Evolutionary conservation across 2,113 vertebrate species (phyloP).

Genomic region (Pedionomus torquatus): DNA sequence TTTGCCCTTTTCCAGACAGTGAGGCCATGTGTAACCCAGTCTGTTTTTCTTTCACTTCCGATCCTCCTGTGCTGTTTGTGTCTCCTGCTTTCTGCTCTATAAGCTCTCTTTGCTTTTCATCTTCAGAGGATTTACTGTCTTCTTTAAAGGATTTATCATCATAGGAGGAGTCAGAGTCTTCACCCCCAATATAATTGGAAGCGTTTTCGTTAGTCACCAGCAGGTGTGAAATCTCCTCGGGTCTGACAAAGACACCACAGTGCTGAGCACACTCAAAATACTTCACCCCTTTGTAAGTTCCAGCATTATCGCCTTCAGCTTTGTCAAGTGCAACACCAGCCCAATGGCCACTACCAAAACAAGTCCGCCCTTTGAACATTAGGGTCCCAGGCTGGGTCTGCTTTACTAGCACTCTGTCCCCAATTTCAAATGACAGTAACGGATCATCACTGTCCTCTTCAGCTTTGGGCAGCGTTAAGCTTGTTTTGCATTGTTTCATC

Average conservation of each 20-base stretch:
- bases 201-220: neutral
- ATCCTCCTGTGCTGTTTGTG: neutral
- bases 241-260: conserved; percentile 66
- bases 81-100: neutral
- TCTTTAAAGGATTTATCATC: neutral
- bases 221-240: conserved; percentile 59
- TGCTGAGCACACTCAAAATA: conserved; percentile 56
- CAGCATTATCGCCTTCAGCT: conserved; percentile 41
- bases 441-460: neutral
- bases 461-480: neutral
- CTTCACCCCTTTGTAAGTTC: conserved; percentile 44
- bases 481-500: neutral
- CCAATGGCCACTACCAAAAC: conserved; percentile 53
- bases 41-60: neutral
- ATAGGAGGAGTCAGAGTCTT: neutral
- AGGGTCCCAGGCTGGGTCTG: conserved; percentile 40
- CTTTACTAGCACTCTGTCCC: conserved; percentile 59
- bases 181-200: neutral
- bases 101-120: neutral
- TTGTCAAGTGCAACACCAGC: conserved; percentile 60
- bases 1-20: neutral
- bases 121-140: neutral
- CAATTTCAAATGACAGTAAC: conserved; percentile 16
- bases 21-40: neutral
- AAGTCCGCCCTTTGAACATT: conserved; percentile 38